phyloP scores from a whole-genome alignment of 1,140 invertebrate species.

The Scylla paramamosain region DNA sequence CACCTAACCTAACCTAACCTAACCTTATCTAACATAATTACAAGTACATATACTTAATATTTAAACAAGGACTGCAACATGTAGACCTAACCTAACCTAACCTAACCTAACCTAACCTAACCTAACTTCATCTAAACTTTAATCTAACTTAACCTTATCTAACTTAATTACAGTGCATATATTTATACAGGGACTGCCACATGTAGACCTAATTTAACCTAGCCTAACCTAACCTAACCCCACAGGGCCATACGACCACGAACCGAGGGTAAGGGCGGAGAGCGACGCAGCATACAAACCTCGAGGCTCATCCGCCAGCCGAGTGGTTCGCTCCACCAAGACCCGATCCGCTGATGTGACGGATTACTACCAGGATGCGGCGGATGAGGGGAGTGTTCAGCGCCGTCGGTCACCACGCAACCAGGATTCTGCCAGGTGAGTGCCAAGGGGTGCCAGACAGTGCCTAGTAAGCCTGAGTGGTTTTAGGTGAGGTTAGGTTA shows the following conservation, averaged over 20 bases:
- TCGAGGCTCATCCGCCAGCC: constrained; percentile 66
- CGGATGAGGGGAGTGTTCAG: constrained; percentile 41
- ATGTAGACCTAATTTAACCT: too few species aligned
- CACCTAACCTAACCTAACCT: too few species aligned
- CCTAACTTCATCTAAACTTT: too few species aligned
- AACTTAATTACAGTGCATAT: too few species aligned
- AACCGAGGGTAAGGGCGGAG: constrained; percentile 61
- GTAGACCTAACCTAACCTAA: too few species aligned
- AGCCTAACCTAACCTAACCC: not conserved
- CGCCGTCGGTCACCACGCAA: constrained; percentile 65
- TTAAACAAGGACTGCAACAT: too few species aligned
- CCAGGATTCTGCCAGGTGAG: constrained; percentile 64
- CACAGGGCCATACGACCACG: constrained; percentile 60
- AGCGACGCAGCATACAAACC: constrained; percentile 69
- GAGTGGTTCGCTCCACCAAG: constrained; percentile 63
- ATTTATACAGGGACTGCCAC: too few species aligned
- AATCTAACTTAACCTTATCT: too few species aligned
- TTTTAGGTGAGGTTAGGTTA: not conserved
- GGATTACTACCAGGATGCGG: constrained; percentile 51
- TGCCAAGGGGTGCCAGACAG: not conserved
- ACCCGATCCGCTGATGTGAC: constrained; percentile 68
- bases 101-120: too few species aligned
- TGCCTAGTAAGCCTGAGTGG: too few species aligned
- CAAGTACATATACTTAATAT: too few species aligned
- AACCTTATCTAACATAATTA: too few species aligned